Percentiles rank a stretch among this genome's conserved stretches.
phyloP scores from a whole-genome alignment of 2,113 vertebrate species.

The Upupa epops region DNA sequence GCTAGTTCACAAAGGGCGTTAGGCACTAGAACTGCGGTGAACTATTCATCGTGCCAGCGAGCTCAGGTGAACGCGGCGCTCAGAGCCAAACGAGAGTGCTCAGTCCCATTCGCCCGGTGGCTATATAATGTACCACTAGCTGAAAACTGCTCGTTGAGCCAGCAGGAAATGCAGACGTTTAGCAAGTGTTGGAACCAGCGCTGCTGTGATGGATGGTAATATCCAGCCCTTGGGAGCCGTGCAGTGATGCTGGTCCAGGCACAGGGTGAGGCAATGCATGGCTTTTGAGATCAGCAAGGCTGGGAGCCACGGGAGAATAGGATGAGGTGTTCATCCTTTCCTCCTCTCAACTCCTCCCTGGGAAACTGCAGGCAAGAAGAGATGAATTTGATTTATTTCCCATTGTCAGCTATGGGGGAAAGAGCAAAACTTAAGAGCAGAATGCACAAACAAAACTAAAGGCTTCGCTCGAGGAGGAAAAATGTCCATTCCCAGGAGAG shows the following conservation, averaged over 20 bases:
- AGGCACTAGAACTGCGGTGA: neutral
- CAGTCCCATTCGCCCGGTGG: constrained; percentile 46
- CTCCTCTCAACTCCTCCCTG: neutral
- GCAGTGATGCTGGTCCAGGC: neutral
- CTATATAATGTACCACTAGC: constrained; percentile 64
- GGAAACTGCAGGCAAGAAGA: neutral
- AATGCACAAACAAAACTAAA: constrained; percentile 17
- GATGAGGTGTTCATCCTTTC: constrained; percentile 16
- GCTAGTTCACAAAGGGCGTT: constrained; percentile 66
- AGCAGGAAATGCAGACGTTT: constrained; percentile 57
- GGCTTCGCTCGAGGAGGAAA: neutral
- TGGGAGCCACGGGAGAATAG: neutral
- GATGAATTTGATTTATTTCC: constrained; percentile 33
- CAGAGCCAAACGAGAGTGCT: constrained; percentile 45
- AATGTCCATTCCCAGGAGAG: neutral
- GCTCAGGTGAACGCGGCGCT: constrained; percentile 58
- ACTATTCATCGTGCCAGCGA: constrained; percentile 56
- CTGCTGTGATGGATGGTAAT: constrained; percentile 46
- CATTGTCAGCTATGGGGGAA: neutral
- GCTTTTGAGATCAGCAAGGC: neutral
- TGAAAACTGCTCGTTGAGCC: constrained; percentile 61
- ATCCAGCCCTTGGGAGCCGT: neutral
- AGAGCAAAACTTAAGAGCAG: neutral
- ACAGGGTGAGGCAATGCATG: neutral
- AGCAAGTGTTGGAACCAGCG: constrained; percentile 28